A percentile compares a stretch with the other conserved stretches of the same genome.
Evolutionary conservation across 2,797 vertebrate genomes (phyloP).

Genomic region (Pseudotriccus pelzelni): DNA sequence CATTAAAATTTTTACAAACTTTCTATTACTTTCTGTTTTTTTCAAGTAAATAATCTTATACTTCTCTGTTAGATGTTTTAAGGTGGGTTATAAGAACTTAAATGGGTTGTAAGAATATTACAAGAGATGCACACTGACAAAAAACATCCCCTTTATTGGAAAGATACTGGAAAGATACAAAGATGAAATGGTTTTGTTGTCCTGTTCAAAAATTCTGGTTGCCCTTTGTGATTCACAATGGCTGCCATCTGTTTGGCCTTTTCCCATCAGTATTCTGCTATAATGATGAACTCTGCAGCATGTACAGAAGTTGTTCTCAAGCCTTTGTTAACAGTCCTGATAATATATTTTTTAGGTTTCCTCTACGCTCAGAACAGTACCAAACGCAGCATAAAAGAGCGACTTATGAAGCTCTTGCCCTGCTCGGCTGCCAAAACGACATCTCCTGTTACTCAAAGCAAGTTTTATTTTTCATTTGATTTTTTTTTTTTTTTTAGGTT

Average conservation of each 20-base stretch:
- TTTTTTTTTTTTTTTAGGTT: conserved; percentile 45
- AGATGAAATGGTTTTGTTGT: conserved; percentile 18
- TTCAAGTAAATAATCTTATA: background rate
- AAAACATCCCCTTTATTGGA: background rate
- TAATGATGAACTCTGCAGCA: conserved; percentile 24
- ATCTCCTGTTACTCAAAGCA: conserved; percentile 91
- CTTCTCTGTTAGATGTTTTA: background rate
- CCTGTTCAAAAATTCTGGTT: conserved; percentile 24
- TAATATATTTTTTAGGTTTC: conserved; percentile 91
- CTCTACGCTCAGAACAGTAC: conserved; percentile 84
- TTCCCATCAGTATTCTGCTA: conserved; percentile 20
- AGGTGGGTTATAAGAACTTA: background rate
- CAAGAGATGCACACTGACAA: background rate
- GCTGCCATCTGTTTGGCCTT: background rate
- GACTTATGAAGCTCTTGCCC: conserved; percentile 91
- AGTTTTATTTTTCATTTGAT: conserved; percentile 78
- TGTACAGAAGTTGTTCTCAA: conserved; percentile 49
- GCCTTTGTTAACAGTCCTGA: conserved; percentile 75
- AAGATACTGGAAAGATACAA: background rate
- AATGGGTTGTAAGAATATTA: background rate
- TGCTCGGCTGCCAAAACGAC: conserved; percentile 88
- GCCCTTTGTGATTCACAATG: conserved; percentile 11
- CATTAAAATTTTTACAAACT: background rate
- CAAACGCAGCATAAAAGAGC: conserved; percentile 90
- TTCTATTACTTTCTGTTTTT: background rate